Evolutionary conservation across 2,113 vertebrate genomes (phyloP).

Genomic region (Rhinolophus sinicus): DNA sequence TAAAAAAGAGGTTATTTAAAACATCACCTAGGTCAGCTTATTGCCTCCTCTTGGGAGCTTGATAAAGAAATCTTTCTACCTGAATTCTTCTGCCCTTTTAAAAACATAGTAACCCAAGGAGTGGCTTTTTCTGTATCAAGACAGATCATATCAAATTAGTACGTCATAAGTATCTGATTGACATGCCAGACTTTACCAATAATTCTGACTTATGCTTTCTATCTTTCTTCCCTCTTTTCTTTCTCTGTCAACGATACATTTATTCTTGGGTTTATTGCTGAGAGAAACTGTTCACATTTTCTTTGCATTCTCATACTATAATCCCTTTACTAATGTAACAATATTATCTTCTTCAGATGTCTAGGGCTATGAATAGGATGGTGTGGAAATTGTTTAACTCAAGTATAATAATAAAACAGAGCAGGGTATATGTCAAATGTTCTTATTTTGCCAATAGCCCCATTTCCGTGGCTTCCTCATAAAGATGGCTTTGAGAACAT

Average conservation of each 20-base stretch:
- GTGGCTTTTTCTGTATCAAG: conserved; percentile 38
- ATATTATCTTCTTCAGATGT: conserved; percentile 1
- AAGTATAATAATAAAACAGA: not conserved
- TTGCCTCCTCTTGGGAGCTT: conserved; percentile 20
- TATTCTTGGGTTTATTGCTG: conserved; percentile 12
- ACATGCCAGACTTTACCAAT: not conserved
- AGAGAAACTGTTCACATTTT: conserved; percentile 19
- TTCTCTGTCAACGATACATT: conserved; percentile 18
- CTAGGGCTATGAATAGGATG: not conserved
- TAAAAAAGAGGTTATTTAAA: not conserved
- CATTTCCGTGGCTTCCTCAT: not conserved
- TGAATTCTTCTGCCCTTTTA: not conserved
- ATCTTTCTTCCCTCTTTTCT: not conserved
- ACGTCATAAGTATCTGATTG: not conserved
- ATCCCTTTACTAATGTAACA: conserved; percentile 5
- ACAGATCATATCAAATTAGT: not conserved
- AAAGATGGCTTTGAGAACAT: conserved; percentile 37
- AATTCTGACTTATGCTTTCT: conserved; percentile 51
- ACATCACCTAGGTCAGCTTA: not conserved
- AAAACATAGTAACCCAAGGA: not conserved
- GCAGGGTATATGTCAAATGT: not conserved
- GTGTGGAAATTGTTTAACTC: not conserved
- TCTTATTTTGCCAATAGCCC: not conserved
- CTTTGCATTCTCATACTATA: conserved; percentile 19
- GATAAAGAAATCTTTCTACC: conserved; percentile 22